phyloP scores from a whole-genome alignment of 1,140 invertebrate species.

The Matsumurasca onukii region DNA sequence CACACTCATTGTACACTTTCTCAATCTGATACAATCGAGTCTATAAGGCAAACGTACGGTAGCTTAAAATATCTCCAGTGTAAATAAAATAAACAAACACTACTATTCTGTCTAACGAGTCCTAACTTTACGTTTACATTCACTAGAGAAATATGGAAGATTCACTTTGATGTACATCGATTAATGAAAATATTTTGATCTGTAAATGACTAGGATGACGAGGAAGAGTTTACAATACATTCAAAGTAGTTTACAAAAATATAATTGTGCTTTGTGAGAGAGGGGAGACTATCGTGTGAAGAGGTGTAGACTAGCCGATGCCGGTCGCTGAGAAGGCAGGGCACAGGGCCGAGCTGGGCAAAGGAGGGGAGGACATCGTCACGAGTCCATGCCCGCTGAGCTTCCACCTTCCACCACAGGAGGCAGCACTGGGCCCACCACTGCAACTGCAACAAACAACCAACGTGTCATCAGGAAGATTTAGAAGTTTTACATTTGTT shows the following conservation, averaged over 20 bases:
- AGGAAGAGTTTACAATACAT: slow-evolving; percentile 5
- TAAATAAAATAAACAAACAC: slow-evolving; percentile 20
- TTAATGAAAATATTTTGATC: slow-evolving; percentile 16
- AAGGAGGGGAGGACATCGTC: slow-evolving; percentile 26
- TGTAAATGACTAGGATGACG: not conserved
- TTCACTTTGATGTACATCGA: slow-evolving; percentile 18
- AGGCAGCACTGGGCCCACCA: not conserved
- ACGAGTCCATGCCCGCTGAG: slow-evolving; percentile 24
- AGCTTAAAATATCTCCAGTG: slow-evolving; percentile 2
- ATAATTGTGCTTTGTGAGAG: slow-evolving; percentile 6
- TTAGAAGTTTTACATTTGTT: no score
- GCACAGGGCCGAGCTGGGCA: slow-evolving; percentile 7
- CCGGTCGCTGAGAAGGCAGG: slow-evolving; percentile 31
- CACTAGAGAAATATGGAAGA: slow-evolving; percentile 20
- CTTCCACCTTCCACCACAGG: not conserved
- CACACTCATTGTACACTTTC: slow-evolving; percentile 6
- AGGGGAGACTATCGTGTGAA: slow-evolving; percentile 6
- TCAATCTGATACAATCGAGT: not conserved
- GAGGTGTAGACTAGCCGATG: slow-evolving; percentile 26
- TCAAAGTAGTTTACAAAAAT: slow-evolving; percentile 15
- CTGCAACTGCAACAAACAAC: not conserved
- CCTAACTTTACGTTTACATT: not conserved
- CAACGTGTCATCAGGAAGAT: no score
- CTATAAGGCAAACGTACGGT: slow-evolving; percentile 27
- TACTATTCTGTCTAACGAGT: slow-evolving; percentile 8